Conservation (phyloP, 1,140 invertebrate species). For the Leptinotarsa undecemlineata region DNA sequence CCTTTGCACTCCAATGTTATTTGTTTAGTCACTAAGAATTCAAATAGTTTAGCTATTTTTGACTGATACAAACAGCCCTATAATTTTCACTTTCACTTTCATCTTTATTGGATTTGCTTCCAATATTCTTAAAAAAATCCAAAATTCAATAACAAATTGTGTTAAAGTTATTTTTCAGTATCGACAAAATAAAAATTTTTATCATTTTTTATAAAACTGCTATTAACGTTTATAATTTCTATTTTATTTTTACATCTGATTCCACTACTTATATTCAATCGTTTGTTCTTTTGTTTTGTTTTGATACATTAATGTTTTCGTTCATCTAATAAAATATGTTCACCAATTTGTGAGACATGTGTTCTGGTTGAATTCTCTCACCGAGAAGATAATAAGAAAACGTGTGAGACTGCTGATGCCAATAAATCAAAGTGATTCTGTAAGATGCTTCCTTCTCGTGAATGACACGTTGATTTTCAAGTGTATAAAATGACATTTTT, state of each 20-base stretch:
- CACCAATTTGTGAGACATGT: conserved; percentile 7
- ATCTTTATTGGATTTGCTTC: no score
- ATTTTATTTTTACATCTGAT: neutral
- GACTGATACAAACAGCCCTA: no score
- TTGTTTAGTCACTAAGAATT: no score
- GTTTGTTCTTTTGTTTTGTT: conserved; percentile 13
- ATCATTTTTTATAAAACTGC: no score
- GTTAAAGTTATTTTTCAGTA: no score
- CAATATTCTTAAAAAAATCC: no score
- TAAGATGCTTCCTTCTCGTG: no score
- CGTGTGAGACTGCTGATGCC: neutral
- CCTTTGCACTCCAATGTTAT: no score
- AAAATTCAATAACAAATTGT: no score
- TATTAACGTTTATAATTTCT: neutral
- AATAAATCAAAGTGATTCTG: neutral
- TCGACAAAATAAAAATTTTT: no score
- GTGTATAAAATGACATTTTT: neutral
- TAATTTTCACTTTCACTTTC: no score
- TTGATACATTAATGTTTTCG: neutral
- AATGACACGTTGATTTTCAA: neutral
- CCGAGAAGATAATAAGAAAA: neutral
- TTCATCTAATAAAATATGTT: neutral
- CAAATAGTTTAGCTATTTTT: no score
- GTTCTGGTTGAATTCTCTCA: conserved; percentile 5
- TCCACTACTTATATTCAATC: neutral